Percentiles rank a stretch among this genome's conserved stretches.
phyloP scores from a whole-genome alignment of 2,797 vertebrate genomes.

The Paramormyrops hopkinsi region DNA sequence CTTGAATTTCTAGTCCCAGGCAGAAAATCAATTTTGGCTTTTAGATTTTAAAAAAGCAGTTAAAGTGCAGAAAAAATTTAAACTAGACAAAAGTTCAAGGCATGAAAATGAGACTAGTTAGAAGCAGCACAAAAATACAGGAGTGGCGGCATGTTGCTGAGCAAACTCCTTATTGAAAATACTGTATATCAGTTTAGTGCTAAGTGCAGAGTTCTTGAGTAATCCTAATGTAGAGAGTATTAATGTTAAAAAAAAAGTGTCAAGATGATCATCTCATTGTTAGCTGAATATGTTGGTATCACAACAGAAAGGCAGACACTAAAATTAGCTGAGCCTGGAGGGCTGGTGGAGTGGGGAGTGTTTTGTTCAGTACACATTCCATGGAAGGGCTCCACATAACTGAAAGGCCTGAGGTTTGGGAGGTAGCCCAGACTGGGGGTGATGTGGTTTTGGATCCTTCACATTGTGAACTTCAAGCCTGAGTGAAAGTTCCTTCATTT shows the following conservation, averaged over 20 bases:
- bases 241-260: neutral
- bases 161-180: neutral
- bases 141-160: neutral
- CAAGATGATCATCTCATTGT: neutral
- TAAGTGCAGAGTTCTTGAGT: neutral
- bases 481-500: neutral
- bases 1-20: neutral
- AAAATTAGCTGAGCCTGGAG: neutral
- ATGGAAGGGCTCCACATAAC: neutral
- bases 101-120: neutral
- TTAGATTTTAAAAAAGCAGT: neutral
- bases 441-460: neutral
- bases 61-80: neutral
- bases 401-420: neutral
- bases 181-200: neutral
- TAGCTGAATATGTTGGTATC: neutral
- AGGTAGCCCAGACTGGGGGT: neutral
- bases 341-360: neutral
- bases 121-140: neutral
- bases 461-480: neutral
- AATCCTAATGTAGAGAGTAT: neutral
- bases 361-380: neutral
- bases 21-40: neutral
- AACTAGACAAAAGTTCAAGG: neutral
- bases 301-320: neutral